Base-by-base conservation (phyloP, 2,888 invertebrate species). In the Heliconius charithonia region DNA sequence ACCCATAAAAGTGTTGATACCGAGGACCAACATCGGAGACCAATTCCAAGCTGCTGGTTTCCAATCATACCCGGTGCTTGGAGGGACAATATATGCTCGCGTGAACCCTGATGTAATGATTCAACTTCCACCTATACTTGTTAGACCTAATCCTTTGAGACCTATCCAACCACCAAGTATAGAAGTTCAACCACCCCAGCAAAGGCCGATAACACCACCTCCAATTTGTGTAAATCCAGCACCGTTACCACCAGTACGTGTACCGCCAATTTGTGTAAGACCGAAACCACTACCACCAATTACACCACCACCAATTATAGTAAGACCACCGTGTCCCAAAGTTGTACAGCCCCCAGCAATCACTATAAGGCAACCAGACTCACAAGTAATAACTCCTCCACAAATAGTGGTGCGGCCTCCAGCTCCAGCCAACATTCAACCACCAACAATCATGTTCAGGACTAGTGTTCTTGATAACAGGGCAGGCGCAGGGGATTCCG, bases 81-180 rank as follows among this genome's bases (percentile, higher is more conserved):
- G 93, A 0, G 93, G 93, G 9, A 87, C 86, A 4, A 87, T 93
- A 84, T 92, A 81, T 88, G 81, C 93, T 76, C 84, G 85, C 13
- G 84, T 86, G 0, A 86, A 88, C 45, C 92, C 93, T 3, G 91
- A 91, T 81, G 86, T 91, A 1, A 79, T 90, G 77, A 90, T 93
- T 81, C 92, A 92, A 66, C 92, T 92, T 0, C 92, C 93, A 0
- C 85, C 93, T 0, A 91, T 93, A 82, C 82, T 92, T 4, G 88
- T 93, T 45, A 84, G 86, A 9, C 92, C 91, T 0, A 85, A 85
- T 0, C 85, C 85, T 4, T 77, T 89, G 0, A 77, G 83, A 0
- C 87, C 90, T 0, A 87, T 92, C 9, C 85, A 84, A 16, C 92
- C 91, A 6, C 88, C 90, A 0, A 70, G 85, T 0, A 81, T 91